phyloP scores from a whole-genome alignment of 2,797 vertebrate species.

The Hirundo rustica region DNA sequence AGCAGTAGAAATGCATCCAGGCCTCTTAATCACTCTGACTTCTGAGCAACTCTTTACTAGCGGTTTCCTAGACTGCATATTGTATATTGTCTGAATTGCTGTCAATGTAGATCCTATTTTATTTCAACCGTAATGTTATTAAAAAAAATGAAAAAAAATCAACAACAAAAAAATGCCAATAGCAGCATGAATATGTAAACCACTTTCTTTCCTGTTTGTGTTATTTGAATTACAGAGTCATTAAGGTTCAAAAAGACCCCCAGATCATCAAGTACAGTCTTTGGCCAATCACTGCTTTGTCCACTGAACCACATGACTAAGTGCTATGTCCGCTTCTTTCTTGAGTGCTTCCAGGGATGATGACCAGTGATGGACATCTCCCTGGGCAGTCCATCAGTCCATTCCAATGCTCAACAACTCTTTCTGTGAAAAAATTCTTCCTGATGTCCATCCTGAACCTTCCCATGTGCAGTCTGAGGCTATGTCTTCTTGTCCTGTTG shows the following conservation, averaged over 20 bases:
- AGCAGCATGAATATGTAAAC: constrained; percentile 19
- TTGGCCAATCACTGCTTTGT: neutral
- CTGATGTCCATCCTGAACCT: neutral
- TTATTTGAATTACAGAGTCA: neutral
- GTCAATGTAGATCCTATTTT: constrained; percentile 4
- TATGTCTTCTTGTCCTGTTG: neutral
- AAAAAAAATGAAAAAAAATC: constrained; percentile 26
- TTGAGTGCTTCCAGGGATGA: neutral
- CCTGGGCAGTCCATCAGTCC: neutral
- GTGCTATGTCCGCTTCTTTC: neutral
- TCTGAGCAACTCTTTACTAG: constrained; percentile 33
- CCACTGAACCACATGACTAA: neutral
- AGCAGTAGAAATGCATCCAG: neutral
- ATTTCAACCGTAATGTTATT: constrained; percentile 44
- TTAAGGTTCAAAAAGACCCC: neutral
- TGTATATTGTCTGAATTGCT: constrained; percentile 15
- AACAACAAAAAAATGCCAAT: neutral
- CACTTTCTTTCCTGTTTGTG: constrained; percentile 33
- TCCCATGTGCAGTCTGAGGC: neutral
- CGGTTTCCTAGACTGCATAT: constrained; percentile 35
- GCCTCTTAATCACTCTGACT: neutral
- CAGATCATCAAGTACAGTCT: neutral
- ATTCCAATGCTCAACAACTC: neutral
- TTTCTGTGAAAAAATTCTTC: neutral
- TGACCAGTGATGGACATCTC: neutral